Percentiles rank a stretch among this genome's conserved stretches.
These are phyloP conservation scores for Palythoa heliodiscus DNA, from an alignment of 92 coral and sea anemone genomes.

Conservation along the genomic window DNA sequence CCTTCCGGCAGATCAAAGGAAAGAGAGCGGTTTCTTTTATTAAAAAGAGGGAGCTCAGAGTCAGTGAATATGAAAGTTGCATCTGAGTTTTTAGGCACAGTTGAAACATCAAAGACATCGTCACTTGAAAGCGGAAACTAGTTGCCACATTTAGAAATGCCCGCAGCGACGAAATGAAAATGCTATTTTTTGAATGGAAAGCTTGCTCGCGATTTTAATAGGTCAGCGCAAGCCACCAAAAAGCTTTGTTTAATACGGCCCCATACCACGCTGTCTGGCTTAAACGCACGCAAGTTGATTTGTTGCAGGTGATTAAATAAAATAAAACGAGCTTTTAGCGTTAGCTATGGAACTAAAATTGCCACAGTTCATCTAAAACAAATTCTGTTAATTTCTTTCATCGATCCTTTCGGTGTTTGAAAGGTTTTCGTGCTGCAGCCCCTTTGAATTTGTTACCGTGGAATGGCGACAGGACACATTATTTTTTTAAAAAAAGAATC, in stretches of 20 bases:
- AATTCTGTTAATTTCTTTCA: background rate
- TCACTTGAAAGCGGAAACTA: background rate
- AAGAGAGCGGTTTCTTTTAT: background rate
- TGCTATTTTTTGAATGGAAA: slow-evolving; percentile 9
- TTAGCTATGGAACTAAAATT: background rate
- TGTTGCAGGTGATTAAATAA: slow-evolving; percentile 32
- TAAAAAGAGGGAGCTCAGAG: background rate
- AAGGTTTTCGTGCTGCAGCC: background rate
- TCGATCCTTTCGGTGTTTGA: background rate
- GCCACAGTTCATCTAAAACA: background rate
- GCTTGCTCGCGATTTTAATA: slow-evolving; percentile 15
- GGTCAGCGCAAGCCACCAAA: slow-evolving; percentile 19
- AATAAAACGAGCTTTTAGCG: background rate
- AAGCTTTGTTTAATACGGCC: slow-evolving; percentile 34
- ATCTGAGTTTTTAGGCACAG: background rate
- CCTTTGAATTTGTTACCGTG: slow-evolving; percentile 1
- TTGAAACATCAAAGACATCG: background rate
- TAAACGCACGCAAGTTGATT: slow-evolving; percentile 24
- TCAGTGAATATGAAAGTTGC: background rate
- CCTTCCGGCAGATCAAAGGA: background rate
- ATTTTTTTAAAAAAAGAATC: slow-evolving; percentile 18
- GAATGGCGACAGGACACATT: slow-evolving; percentile 3
- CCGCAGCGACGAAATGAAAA: slow-evolving; percentile 19
- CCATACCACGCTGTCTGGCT: slow-evolving; percentile 36
- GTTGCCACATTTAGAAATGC: background rate